Evolutionary conservation across 2,797 vertebrate genomes (phyloP).

Genomic region (Eulemur rubriventer): DNA sequence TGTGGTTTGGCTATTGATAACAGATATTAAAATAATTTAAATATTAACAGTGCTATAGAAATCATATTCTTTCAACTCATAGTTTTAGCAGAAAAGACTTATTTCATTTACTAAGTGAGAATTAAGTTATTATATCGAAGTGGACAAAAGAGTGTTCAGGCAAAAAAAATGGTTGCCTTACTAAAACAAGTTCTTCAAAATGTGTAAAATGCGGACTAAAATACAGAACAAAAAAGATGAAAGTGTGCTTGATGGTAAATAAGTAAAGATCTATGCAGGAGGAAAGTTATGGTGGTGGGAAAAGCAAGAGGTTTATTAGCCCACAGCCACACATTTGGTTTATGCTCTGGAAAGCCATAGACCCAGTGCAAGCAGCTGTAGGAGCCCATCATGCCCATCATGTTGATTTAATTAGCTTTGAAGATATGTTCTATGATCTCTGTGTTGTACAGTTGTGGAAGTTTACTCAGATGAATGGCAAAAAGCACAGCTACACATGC

Average conservation of each 20-base stretch:
- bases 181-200: slow-evolving; percentile 46
- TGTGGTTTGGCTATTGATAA: not conserved
- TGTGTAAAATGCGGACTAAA: slow-evolving; percentile 6
- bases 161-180: not conserved
- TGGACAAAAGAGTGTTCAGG: slow-evolving; percentile 19
- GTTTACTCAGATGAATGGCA: slow-evolving; percentile 27
- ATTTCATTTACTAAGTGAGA: slow-evolving; percentile 65
- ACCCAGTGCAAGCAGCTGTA: slow-evolving; percentile 59
- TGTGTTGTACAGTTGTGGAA: not conserved
- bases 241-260: slow-evolving; percentile 13
- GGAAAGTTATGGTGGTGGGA: not conserved
- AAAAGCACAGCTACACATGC: slow-evolving; percentile 4
- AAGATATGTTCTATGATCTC: slow-evolving; percentile 53
- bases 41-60: not conserved
- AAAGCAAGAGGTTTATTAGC: slow-evolving; percentile 54
- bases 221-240: not conserved
- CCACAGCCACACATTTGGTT: slow-evolving; percentile 39
- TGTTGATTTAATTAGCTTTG: slow-evolving; percentile 55
- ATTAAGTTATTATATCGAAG: not conserved
- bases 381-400: slow-evolving; percentile 46
- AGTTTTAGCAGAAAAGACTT: slow-evolving; percentile 73
- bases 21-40: not conserved
- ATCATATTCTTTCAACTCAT: slow-evolving; percentile 60
- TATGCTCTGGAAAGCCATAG: slow-evolving; percentile 52
- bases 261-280: slow-evolving; percentile 21